Evolutionary conservation across 2,888 invertebrate genomes (phyloP).

Genomic region (Plebejus melissa): DNA sequence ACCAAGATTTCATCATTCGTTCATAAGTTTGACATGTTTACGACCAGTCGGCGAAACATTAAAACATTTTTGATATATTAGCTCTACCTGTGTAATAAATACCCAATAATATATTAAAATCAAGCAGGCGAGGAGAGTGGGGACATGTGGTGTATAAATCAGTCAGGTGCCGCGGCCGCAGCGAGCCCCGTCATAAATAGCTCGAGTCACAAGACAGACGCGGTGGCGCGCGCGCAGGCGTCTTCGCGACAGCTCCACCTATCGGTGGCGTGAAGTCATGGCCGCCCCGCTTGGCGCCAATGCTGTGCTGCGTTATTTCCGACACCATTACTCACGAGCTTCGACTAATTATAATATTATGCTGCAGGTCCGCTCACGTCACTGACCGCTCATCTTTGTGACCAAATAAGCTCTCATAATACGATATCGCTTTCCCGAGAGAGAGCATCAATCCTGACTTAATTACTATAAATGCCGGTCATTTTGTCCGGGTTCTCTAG

Average conservation of each 20-base stretch:
- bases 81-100: conserved; percentile 11
- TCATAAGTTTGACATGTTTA: not conserved
- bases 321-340: conserved; percentile 75
- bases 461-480: not conserved
- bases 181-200: conserved; percentile 45
- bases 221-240: conserved; percentile 47
- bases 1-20: not conserved
- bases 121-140: conserved; percentile 15
- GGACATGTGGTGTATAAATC: conserved; percentile 51
- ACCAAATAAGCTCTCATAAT: conserved; percentile 39
- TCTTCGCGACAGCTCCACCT: conserved; percentile 35
- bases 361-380: conserved; percentile 56
- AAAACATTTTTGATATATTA: not conserved
- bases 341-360: conserved; percentile 73
- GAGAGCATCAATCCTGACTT: not conserved
- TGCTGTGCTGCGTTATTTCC: conserved; percentile 71
- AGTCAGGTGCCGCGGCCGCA: conserved; percentile 44
- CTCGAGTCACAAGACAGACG: conserved; percentile 74
- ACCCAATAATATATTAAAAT: not conserved
- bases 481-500: conserved; percentile 43
- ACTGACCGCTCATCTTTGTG: conserved; percentile 52
- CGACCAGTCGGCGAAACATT: conserved; percentile 2
- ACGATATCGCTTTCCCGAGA: conserved; percentile 31
- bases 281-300: conserved; percentile 73
- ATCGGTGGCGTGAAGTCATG: conserved; percentile 43